phyloP scores from a whole-genome alignment of 2,888 invertebrate genomes.

The Lochmaea capreae region DNA sequence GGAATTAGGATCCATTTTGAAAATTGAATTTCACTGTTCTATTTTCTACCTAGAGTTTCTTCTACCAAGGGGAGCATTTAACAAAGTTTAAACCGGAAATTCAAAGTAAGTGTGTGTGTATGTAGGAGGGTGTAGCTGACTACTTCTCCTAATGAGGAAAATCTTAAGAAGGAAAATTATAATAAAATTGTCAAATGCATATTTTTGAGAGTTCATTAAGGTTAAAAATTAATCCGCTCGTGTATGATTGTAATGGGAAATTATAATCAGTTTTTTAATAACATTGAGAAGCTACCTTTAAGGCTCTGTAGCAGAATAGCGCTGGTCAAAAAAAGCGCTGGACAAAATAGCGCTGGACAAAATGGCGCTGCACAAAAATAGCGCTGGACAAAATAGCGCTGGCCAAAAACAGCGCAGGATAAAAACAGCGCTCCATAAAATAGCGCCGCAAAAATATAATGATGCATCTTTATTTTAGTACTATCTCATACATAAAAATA shows the following conservation, averaged over 20 bases:
- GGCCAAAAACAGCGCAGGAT: no score
- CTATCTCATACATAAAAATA: no score
- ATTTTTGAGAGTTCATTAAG: slow-evolving; percentile 1
- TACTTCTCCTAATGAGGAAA: slow-evolving; percentile 17
- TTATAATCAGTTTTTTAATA: no score
- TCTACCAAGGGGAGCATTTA: slow-evolving; percentile 2
- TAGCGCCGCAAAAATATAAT: no score
- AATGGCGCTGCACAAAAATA: no score
- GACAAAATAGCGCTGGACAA: no score
- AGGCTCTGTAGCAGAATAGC: no score
- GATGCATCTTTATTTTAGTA: no score
- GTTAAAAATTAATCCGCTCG: not conserved
- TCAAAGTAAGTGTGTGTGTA: not conserved
- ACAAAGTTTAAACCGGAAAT: not conserved
- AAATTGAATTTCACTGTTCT: not conserved
- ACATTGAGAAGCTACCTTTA: no score
- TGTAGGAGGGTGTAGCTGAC: not conserved
- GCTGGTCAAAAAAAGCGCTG: no score
- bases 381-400: no score
- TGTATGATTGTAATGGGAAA: not conserved
- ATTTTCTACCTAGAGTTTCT: not conserved
- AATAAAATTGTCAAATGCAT: slow-evolving; percentile 1
- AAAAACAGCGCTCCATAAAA: no score
- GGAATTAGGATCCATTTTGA: not conserved
- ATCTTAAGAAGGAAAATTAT: not conserved